Conservation (phyloP, 2,113 vertebrate species). For the Prunella fulvescens region DNA sequence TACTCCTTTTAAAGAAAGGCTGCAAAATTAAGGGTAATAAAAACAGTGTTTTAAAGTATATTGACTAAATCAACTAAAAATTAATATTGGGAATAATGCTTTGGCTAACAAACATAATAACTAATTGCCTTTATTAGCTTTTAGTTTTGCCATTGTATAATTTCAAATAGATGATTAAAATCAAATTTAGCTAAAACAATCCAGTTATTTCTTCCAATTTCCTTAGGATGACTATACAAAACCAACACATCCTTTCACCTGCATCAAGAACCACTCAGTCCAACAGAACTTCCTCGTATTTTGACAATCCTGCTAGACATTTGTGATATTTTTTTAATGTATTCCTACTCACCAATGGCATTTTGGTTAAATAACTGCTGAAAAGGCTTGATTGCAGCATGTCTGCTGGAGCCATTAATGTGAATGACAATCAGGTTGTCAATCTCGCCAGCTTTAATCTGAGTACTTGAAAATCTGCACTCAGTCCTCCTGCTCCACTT, state of each 20-base stretch:
- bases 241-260: background rate
- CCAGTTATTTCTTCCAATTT: background rate
- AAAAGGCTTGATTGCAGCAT: constrained; percentile 46
- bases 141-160: background rate
- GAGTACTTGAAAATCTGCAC: constrained; percentile 51
- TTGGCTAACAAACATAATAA: background rate
- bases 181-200: background rate
- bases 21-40: background rate
- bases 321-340: background rate
- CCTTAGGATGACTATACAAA: background rate
- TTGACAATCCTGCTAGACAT: background rate
- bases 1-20: background rate
- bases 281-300: background rate
- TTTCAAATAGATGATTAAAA: background rate
- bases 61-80: background rate
- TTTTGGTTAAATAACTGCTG: constrained; percentile 61
- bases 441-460: background rate
- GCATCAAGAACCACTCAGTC: background rate
- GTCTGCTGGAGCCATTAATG: constrained; percentile 67
- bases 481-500: background rate
- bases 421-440: constrained; percentile 17
- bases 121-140: background rate
- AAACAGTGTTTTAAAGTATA: background rate
- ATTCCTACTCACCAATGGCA: constrained; percentile 64
- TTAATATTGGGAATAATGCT: background rate